Evolutionary conservation across 2,888 invertebrate species (phyloP).

Genomic region (Melitaea athalia): DNA sequence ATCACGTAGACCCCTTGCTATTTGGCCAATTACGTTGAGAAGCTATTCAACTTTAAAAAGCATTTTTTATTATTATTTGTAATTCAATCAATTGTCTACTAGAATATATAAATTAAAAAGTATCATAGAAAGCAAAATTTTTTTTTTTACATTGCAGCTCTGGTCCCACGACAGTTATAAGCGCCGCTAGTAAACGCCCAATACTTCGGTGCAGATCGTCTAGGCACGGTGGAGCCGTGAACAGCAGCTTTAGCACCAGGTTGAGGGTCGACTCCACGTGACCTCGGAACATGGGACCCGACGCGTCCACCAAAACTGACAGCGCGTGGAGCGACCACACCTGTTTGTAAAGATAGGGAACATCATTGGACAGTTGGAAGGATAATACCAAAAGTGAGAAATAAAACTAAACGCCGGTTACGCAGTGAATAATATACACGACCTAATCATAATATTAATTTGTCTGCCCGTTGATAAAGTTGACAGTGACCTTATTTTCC

Average conservation of each 20-base stretch:
- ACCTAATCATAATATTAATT: too few species aligned
- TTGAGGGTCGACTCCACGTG: conserved; percentile 98
- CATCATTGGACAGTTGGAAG: not conserved
- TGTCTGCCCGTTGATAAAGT: too few species aligned
- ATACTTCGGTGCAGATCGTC: conserved; percentile 95
- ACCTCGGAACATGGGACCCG: conserved; percentile 99
- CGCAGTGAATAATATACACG: too few species aligned
- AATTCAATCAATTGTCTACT: too few species aligned
- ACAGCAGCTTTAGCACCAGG: conserved; percentile 92
- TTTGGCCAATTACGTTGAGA: too few species aligned
- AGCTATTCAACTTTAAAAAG: too few species aligned
- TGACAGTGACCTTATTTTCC: too few species aligned
- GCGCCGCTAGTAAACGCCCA: conserved; percentile 95
- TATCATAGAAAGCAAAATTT: not conserved
- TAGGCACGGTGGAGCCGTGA: conserved; percentile 94
- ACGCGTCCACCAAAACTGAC: conserved; percentile 97
- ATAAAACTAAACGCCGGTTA: too few species aligned
- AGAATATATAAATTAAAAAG: too few species aligned
- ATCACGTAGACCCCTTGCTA: too few species aligned
- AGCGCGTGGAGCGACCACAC: conserved; percentile 98
- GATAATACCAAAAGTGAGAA: not conserved
- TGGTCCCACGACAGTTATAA: conserved; percentile 99
- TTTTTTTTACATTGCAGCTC: conserved; percentile 96
- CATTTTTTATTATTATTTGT: too few species aligned
- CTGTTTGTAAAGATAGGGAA: conserved; percentile 58